Percentiles rank a stretch among this genome's conserved stretches.
Evolutionary conservation across 1,140 invertebrate species (phyloP).

Genomic region (Heliconius hewitsoni): DNA sequence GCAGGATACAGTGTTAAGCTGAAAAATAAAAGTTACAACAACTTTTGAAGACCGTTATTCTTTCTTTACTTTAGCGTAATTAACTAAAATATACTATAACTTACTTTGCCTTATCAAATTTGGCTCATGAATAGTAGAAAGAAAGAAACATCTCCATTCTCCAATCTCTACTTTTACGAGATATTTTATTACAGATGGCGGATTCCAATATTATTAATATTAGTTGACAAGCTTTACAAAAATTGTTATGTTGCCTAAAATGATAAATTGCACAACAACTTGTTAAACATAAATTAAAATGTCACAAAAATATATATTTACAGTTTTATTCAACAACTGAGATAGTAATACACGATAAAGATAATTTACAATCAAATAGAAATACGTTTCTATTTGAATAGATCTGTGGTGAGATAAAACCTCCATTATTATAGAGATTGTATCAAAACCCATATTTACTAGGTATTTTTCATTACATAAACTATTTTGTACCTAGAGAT

Average conservation of each 20-base stretch:
- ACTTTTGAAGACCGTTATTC: neutral
- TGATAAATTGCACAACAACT: neutral
- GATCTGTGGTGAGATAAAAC: conserved; percentile 18
- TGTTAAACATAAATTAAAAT: neutral
- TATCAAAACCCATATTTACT: conserved; percentile 17
- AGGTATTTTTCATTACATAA: conserved; percentile 6
- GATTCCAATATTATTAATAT: no score
- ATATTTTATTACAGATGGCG: neutral
- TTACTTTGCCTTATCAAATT: no score
- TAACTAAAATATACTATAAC: no score
- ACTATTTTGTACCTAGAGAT: neutral
- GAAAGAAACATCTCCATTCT: no score
- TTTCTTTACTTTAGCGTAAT: neutral
- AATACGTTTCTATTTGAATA: conserved; percentile 19
- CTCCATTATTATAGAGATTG: conserved; percentile 15
- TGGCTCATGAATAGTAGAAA: no score
- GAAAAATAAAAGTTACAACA: neutral
- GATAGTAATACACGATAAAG: conserved; percentile 19
- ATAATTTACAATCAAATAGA: conserved; percentile 23
- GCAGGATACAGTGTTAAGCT: no score
- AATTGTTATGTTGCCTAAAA: neutral
- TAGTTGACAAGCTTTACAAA: neutral
- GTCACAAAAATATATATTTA: neutral
- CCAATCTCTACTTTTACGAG: no score
- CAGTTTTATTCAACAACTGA: conserved; percentile 11